These are phyloP conservation scores for Tragelaphus imberbis DNA, from an alignment of 2,113 vertebrate genomes.

Conservation along the genomic window DNA sequence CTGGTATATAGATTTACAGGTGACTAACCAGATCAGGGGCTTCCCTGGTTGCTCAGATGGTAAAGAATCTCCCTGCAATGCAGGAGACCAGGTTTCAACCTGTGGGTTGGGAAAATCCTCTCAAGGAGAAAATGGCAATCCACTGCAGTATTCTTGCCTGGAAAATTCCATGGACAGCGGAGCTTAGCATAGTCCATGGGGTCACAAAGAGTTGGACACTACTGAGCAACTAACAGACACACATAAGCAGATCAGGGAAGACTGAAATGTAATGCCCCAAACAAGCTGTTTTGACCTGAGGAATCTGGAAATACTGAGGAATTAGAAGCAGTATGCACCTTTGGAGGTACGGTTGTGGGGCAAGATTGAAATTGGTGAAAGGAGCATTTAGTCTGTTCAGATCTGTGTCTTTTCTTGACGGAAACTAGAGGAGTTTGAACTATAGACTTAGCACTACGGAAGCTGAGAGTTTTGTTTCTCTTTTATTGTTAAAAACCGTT, in stretches of 20 bases:
- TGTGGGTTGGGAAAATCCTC: background rate
- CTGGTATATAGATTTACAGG: background rate
- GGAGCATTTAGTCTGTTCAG: background rate
- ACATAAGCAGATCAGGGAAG: background rate
- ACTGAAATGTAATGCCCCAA: background rate
- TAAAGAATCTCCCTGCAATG: background rate
- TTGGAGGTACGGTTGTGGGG: background rate
- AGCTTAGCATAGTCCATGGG: background rate
- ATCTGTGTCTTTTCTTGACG: background rate
- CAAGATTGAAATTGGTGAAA: background rate
- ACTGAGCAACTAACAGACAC: background rate
- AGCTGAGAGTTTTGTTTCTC: background rate
- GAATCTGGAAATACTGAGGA: background rate
- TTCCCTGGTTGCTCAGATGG: background rate
- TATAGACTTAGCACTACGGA: background rate
- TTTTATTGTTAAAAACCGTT: background rate
- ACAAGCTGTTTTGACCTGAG: background rate
- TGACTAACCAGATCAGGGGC: background rate
- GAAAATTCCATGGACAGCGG: background rate
- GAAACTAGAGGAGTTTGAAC: background rate
- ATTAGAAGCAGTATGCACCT: background rate
- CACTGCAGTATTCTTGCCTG: background rate
- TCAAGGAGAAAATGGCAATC: background rate
- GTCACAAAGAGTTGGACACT: background rate
- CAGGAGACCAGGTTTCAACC: background rate